phyloP scores from a whole-genome alignment of 2,888 invertebrate genomes.

The Brachyptera risi region DNA sequence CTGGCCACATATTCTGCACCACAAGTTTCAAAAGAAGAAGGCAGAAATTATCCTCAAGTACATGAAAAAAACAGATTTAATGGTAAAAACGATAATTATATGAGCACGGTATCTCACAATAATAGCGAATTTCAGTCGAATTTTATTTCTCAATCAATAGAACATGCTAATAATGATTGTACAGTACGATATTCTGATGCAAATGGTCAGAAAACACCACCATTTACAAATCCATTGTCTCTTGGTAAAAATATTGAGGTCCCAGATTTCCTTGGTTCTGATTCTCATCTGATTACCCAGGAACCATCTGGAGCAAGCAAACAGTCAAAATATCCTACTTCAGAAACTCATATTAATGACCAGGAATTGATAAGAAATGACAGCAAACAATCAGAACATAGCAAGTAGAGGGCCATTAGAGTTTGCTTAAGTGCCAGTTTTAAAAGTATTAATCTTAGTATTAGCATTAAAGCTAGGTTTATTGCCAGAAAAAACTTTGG shows the following conservation, averaged over 20 bases:
- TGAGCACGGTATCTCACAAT: not conserved
- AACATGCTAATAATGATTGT: constrained; percentile 3
- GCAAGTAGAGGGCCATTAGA: too few species aligned
- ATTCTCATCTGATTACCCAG: not conserved
- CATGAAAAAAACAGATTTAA: constrained; percentile 1
- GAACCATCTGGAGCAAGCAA: not conserved
- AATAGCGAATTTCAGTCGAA: constrained; percentile 4
- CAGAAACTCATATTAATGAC: not conserved
- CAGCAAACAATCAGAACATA: not conserved
- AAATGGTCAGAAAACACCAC: constrained; percentile 1
- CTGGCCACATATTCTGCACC: not conserved
- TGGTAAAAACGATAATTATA: not conserved
- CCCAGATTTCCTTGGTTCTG: not conserved
- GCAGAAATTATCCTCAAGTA: not conserved
- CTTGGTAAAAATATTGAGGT: not conserved
- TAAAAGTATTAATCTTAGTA: too few species aligned
- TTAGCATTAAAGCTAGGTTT: too few species aligned
- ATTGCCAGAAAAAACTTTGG: too few species aligned
- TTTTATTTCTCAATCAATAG: not conserved
- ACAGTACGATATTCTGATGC: not conserved
- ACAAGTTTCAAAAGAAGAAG: constrained; percentile 3
- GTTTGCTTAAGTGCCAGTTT: too few species aligned
- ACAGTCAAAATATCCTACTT: not conserved
- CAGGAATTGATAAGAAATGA: not conserved
- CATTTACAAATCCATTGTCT: not conserved